These are phyloP conservation scores for Sabatieria punctata DNA, from an alignment of 2,888 invertebrate species.

Conservation along the genomic window DNA sequence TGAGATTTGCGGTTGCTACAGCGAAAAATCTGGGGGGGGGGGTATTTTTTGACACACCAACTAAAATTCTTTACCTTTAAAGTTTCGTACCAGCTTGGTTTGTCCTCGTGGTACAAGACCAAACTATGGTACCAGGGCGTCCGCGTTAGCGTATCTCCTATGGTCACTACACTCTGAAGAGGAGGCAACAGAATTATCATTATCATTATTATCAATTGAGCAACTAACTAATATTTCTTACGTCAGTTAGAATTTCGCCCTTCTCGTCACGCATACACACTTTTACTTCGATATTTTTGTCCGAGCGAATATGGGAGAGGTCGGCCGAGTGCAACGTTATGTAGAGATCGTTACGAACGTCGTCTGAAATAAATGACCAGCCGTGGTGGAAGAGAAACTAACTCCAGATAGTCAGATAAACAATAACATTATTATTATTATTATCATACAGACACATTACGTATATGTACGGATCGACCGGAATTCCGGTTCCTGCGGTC, in stretches of 20 bases:
- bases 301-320: conserved; percentile 65
- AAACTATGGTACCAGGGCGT: conserved; percentile 33
- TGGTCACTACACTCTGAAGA: conserved; percentile 1
- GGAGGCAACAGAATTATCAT: conserved; percentile 5
- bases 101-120: conserved; percentile 87
- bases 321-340: conserved; percentile 65
- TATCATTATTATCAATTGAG: conserved; percentile 13
- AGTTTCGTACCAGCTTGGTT: conserved; percentile 84
- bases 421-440: too few species aligned
- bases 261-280: conserved; percentile 66
- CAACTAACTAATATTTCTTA: conserved; percentile 3
- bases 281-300: conserved; percentile 80
- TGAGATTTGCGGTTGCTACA: too few species aligned
- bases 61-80: conserved; percentile 51
- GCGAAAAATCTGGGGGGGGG: conserved; percentile 91
- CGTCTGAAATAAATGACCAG: conserved; percentile 38
- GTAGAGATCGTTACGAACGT: conserved; percentile 86
- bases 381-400: too few species aligned
- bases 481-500: too few species aligned
- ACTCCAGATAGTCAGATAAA: too few species aligned
- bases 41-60: conserved; percentile 70
- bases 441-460: too few species aligned
- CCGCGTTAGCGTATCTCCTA: conserved; percentile 11
- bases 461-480: too few species aligned
- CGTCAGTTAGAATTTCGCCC: conserved; percentile 51